Percentiles rank a stretch among this genome's conserved stretches.
Evolutionary conservation across 1,140 invertebrate species (phyloP).

Genomic region (Ooceraea biroi): DNA sequence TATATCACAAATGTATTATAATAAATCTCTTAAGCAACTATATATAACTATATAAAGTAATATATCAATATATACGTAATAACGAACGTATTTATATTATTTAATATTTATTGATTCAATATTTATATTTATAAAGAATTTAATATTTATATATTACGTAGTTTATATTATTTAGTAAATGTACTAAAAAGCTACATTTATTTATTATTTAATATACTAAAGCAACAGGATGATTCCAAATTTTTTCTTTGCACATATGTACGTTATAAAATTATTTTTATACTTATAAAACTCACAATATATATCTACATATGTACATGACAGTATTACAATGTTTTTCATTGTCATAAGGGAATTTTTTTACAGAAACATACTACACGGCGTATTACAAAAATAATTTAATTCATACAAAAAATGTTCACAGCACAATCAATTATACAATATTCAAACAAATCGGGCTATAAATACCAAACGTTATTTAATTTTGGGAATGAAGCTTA

Average conservation of each 20-base stretch:
- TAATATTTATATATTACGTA: neutral
- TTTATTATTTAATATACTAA: neutral
- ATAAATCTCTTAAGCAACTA: no score
- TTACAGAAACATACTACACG: neutral
- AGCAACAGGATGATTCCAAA: neutral
- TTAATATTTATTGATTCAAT: no score
- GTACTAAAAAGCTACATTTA: no score
- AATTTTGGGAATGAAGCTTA: conserved; percentile 3
- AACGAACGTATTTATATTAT: no score
- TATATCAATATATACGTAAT: no score
- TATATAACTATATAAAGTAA: no score
- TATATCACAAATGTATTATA: no score
- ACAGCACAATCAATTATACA: neutral
- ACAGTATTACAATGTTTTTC: no score
- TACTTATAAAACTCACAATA: no score
- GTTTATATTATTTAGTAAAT: neutral
- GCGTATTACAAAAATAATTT: conserved; percentile 41
- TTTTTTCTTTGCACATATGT: conserved; percentile 12
- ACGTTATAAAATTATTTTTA: conserved; percentile 1
- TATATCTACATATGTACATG: neutral
- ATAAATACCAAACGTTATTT: neutral
- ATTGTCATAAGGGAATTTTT: neutral
- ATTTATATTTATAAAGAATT: no score
- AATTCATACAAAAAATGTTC: conserved; percentile 16
- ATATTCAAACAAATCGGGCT: neutral